Evolutionary conservation across 1,140 invertebrate species (phyloP), one percentile per base, ranked within the genome.

Genomic region (Pissodes strobi): DNA sequence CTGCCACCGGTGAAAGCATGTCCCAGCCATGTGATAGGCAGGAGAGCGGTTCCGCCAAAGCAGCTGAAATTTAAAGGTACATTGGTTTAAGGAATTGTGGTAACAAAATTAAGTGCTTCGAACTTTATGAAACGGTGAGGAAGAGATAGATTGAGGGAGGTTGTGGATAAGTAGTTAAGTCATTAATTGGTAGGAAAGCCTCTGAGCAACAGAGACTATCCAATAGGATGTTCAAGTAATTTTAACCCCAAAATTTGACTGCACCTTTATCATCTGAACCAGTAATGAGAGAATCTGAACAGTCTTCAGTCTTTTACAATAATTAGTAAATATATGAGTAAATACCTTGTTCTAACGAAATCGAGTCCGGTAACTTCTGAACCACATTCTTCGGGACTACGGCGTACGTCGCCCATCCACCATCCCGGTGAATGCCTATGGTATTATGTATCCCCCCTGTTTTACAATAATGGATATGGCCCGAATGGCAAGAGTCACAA

Each of bases 21-120:
- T 89, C 84, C 79, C 83, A 86, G 1, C 87, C 88, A 61, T 88
- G 88, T 2, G 85, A 80, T 1, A 90, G 73, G 68, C 87, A 89
- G 0, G 88, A 88, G 4, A 89, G 76, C 0, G 88, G 88, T 71
- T 89, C 87, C 21, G 79, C 81, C 1, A 90, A 76, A 4, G 80
- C 85, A 46, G 82, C 87, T 82, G 69, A 5, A 72, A 68, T 23
- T 46, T n/a, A n/a, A n/a, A n/a, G n/a, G n/a, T n/a, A n/a, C n/a
- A n/a, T n/a, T n/a, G n/a, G n/a, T 49, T 19, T n/a, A 49, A 49
- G 10, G 30, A n/a, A n/a, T n/a, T n/a, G n/a, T n/a, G n/a, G n/a
- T n/a, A n/a, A n/a, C n/a, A n/a, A n/a, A n/a, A n/a, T n/a, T n/a
- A n/a, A n/a, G n/a, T n/a, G n/a, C n/a, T n/a, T n/a, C n/a, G n/a